Evolutionary conservation across 2,113 vertebrate genomes (phyloP), one percentile per base, ranked within the genome.

Genomic region (Eonycteris spelaea): DNA sequence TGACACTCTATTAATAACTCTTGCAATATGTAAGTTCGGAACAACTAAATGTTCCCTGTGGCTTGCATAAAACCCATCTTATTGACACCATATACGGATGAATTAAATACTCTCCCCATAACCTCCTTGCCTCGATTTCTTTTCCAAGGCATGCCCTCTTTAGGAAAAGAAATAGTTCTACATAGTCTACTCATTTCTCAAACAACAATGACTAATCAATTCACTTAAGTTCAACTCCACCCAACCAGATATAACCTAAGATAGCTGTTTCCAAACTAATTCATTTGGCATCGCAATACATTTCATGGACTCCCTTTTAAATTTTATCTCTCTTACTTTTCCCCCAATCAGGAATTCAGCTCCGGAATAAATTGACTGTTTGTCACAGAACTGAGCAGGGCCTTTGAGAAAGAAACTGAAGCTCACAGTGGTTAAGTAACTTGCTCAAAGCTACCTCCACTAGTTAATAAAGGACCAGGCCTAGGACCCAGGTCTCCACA

Each of bases 131-230:
- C 59, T 8, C 21, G 15, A 79, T 87, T 87, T 94, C 65, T 40
- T 94, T 87, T 86, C 84, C 68, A 65, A 91, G 18, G 61, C 7
- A 63, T 14, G 86, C 13, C 26, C 28, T 63, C 74, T 94, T 93
- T 21, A 61, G 63, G 33, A 57, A 95, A 91, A 91, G 33, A 88
- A 83, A 59, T n/a, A 86, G 65, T 65, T 90, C 55, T 88, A 38
- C 48, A 80, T 15, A 45, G 35, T 74, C 63, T 48, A 83, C 51
- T 92, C 57, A 92, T 53, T 95, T 95, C 90, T 90, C 70, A 95
- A 86, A 95, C 59, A 91, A 26, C 77, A 51, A 28, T 48, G 86
- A 88, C 65, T 80, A 92, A 90, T n/a, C 63, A 74, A 79, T 18
- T 75, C 59, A 51, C 48, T 83, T 91, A 35, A 43, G 21, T 43